Evolutionary conservation across 1,140 invertebrate species (phyloP), one percentile per base, ranked within the genome.

Genomic region (Eueides isabella): DNA sequence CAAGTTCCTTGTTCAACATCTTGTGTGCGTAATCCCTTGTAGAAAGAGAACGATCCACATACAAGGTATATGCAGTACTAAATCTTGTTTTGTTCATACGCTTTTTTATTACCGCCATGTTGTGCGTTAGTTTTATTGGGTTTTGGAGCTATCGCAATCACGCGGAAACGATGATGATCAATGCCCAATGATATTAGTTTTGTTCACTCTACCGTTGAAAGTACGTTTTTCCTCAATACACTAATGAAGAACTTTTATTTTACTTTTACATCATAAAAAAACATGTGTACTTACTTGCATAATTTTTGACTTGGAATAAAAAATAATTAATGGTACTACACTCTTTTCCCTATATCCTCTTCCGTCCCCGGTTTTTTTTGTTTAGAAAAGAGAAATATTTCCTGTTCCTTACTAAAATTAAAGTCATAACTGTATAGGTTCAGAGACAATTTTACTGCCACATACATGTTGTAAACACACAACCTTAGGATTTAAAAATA

Each of bases 71-170:
- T 6, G 35, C 29, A 12, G 67, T 61, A 61, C 38, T 69, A 69
- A 69, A 69, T 69, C 31, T 69, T 69, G 48, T 69, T 69, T 69
- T 69, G 48, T 61, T 69, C 30, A 7, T 61, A 69, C 67, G 67
- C 44, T 67, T 69, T 66, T 69, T 69, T 69, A 69, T 69, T 3
- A 55, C 48, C 48, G 67, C 48, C 67, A 26, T 69, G 67, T 69
- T 69, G 48, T 55, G 44, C 48, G 48, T 61, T 48, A 61, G 48
- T 33, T 61, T 35, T 61, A 69, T 69, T 61, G 19, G 41, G 41
- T 33, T 61, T 26, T 28, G 29, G 48, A 69, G n/a, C 9, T 23
- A 48, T 9, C 19, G 67, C 67, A 69, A 61, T 61, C 48, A 69
- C 29, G 67, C 67, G 67, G 48, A 69, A 69, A 14, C 67, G 33